phyloP scores from a whole-genome alignment of 1,140 invertebrate species.

The Caenorhabditis latens region DNA sequence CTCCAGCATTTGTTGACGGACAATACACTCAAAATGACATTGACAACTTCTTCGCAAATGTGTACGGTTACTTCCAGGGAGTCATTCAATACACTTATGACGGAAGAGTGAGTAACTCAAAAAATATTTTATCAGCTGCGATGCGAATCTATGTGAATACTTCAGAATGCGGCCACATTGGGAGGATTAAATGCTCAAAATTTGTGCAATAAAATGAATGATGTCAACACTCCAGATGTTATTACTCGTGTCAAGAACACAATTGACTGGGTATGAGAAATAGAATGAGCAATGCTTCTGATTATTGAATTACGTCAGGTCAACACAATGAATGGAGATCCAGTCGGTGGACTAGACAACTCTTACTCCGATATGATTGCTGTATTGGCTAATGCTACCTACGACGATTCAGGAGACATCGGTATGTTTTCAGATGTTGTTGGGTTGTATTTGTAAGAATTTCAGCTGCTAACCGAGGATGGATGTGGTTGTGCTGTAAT shows the following conservation, averaged over 20 bases:
- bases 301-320: neutral
- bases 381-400: conserved; percentile 5
- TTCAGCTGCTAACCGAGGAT: conserved; percentile 55
- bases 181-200: conserved; percentile 40
- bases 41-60: conserved; percentile 65
- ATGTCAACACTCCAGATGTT: neutral
- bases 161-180: conserved; percentile 53
- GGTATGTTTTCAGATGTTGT: neutral
- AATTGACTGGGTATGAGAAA: conserved; percentile 43
- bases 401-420: neutral
- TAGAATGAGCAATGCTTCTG: neutral
- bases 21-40: conserved; percentile 53
- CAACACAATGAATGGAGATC: conserved; percentile 52
- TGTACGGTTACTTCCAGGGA: conserved; percentile 64
- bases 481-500: conserved; percentile 69
- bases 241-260: conserved; percentile 39
- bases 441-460: neutral
- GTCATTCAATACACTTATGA: conserved; percentile 66
- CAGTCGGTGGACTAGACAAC: conserved; percentile 44
- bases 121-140: neutral
- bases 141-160: neutral
- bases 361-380: conserved; percentile 48
- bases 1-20: conserved; percentile 52
- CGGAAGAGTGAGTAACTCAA: conserved; percentile 57
- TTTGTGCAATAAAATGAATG: conserved; percentile 58